phyloP scores from a whole-genome alignment of 1,140 invertebrate genomes.

The Drosophila mayri region DNA sequence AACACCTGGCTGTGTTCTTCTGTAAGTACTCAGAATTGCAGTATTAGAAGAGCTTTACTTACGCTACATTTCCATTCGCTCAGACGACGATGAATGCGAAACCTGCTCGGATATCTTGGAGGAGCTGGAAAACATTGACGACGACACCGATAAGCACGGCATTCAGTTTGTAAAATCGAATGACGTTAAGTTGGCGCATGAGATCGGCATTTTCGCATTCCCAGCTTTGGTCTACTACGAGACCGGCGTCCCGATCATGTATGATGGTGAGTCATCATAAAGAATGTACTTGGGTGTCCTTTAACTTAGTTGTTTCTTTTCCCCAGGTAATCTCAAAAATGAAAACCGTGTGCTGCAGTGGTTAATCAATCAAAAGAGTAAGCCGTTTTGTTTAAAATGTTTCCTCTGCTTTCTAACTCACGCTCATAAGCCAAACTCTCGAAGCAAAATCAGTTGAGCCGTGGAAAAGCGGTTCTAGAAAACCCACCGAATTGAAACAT shows the following conservation, averaged over 20 bases:
- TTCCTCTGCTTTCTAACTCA: constrained; percentile 74
- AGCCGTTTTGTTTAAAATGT: constrained; percentile 86
- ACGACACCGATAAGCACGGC: constrained; percentile 95
- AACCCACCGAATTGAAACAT: constrained; percentile 38
- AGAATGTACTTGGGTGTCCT: neutral
- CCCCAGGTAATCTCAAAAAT: constrained; percentile 97
- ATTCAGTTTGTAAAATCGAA: constrained; percentile 98
- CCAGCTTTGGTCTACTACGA: constrained; percentile 96
- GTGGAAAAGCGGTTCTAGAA: constrained; percentile 35
- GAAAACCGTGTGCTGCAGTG: constrained; percentile 98
- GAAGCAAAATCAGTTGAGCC: constrained; percentile 62
- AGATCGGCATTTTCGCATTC: constrained; percentile 96
- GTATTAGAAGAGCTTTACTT: neutral
- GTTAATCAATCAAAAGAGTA: constrained; percentile 97
- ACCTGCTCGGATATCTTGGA: constrained; percentile 93
- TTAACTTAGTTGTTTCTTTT: neutral
- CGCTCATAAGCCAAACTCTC: constrained; percentile 75
- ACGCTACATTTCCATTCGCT: neutral
- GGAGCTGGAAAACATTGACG: constrained; percentile 97
- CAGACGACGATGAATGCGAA: constrained; percentile 94
- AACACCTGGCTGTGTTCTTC: constrained; percentile 96
- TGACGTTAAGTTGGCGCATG: constrained; percentile 94
- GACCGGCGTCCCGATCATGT: constrained; percentile 96
- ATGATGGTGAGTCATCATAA: constrained; percentile 92
- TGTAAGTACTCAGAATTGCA: constrained; percentile 86